These are phyloP conservation scores for Macheiramphus alcinus DNA, from an alignment of 2,113 vertebrate species.

Conservation along the genomic window DNA sequence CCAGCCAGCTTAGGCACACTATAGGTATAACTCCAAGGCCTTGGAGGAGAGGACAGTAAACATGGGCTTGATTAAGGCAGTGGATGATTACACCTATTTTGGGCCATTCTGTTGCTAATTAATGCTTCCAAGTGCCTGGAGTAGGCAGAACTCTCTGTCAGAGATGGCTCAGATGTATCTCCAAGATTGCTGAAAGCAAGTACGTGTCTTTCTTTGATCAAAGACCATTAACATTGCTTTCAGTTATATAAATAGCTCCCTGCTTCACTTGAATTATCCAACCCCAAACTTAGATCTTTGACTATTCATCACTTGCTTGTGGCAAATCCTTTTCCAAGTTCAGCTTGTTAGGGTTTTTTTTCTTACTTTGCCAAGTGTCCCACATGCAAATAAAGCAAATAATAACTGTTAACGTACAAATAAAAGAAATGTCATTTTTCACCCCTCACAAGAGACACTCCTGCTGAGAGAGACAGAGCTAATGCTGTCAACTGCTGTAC, in stretches of 20 bases:
- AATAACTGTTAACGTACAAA: background rate
- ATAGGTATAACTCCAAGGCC: background rate
- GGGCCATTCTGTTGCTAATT: conserved; percentile 21
- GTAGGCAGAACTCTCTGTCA: background rate
- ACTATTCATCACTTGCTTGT: background rate
- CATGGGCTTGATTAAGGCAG: background rate
- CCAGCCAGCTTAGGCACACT: background rate
- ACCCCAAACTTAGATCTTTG: background rate
- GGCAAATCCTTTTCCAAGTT: conserved; percentile 1
- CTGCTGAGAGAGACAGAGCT: conserved; percentile 25
- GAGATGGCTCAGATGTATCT: conserved; percentile 6
- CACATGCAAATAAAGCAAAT: background rate
- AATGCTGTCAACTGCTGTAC: background rate
- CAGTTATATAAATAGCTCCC: background rate
- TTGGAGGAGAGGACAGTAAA: background rate
- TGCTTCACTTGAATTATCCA: background rate
- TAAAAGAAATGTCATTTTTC: background rate
- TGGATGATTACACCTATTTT: background rate
- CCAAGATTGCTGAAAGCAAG: conserved; percentile 26
- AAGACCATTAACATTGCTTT: background rate
- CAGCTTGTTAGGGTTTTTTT: background rate
- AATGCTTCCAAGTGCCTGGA: conserved; percentile 1
- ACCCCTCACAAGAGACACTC: background rate
- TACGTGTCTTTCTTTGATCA: background rate
- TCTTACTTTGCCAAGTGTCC: background rate